Base-by-base conservation (phyloP, 1,140 invertebrate species). In the Venturia canescens region DNA sequence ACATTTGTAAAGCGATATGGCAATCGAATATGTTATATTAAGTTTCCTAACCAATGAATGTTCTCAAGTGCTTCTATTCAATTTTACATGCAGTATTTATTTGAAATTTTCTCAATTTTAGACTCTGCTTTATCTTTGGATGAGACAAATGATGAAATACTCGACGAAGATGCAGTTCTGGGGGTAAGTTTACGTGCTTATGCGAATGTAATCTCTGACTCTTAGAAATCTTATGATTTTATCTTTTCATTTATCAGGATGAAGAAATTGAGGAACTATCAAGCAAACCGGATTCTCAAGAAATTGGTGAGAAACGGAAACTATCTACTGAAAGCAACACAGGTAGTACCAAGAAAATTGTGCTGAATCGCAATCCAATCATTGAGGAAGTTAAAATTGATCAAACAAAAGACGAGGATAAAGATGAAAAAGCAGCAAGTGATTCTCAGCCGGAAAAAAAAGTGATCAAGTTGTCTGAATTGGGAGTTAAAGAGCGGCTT, bases 401-500 rank as follows among this genome's bases (percentile, higher is more conserved):
- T 13, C 71, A 83, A 38, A 81, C 82, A 44, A 86, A 80, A 26
- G 80, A 83, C n/a, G 86, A 89, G 48, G 85, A 86, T 74, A 48
- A 26, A 0, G 81, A 11, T 26, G 29, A 83, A 44, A 86, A 86
- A 69, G 53, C 57, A 29, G 75, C 71, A 15, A 84, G 87, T 6
- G 27, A 13, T 34, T 72, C 34, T 44, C 80, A 87, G 53, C 70
- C 88, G 44, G 91, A 93, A 74, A 93, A 90, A 83, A 93, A 93
- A 84, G 89, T 94, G 72, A 93, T 94, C 83, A 96, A 94, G 92
- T 87, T 94, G 78, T 93, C 91, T 34, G 93, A 94, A 71, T 82
- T 96, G 57, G 94, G 94, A 85, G 87, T 92, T 3, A 95, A 96
- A 90, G 95, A 96, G 88, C 93, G 95, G 76, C 86, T 96, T 70